phyloP scores from a whole-genome alignment of 2,113 vertebrate species.

The Heterotilapia buettikoferi region DNA sequence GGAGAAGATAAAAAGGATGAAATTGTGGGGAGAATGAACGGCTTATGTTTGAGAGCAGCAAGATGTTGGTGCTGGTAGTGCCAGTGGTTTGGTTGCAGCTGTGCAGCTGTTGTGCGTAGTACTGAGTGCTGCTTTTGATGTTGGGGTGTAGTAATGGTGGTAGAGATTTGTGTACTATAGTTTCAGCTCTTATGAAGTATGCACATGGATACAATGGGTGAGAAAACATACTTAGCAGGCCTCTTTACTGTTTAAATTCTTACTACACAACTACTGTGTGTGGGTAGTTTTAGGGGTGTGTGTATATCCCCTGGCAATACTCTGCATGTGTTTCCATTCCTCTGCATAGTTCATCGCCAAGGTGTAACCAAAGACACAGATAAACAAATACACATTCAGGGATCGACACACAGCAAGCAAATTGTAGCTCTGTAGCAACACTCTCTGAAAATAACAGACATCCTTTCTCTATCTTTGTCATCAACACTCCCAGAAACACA shows the following conservation, averaged over 20 bases:
- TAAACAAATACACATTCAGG: background rate
- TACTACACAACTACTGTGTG: background rate
- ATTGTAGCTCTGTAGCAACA: background rate
- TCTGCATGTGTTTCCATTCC: background rate
- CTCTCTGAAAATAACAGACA: slow-evolving; percentile 9
- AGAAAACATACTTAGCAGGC: background rate
- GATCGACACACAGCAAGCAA: background rate
- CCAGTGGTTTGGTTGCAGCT: slow-evolving; percentile 2
- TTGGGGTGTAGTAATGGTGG: background rate
- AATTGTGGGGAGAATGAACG: background rate
- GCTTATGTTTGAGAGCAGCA: background rate
- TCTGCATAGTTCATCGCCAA: background rate
- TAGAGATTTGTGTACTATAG: background rate
- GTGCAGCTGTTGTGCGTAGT: background rate
- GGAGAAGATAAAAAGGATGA: background rate
- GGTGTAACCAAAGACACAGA: slow-evolving; percentile 10
- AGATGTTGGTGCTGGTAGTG: background rate
- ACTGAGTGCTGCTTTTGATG: background rate
- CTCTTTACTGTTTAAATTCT: background rate
- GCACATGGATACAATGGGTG: background rate
- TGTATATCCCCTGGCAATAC: background rate
- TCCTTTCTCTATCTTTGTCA: background rate
- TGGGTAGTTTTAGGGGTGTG: background rate
- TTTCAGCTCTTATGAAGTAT: background rate
- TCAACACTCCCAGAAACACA: slow-evolving; percentile 1